Evolutionary conservation across 2,113 vertebrate genomes (phyloP).

Genomic region (Eulacestoma nigropectus): DNA sequence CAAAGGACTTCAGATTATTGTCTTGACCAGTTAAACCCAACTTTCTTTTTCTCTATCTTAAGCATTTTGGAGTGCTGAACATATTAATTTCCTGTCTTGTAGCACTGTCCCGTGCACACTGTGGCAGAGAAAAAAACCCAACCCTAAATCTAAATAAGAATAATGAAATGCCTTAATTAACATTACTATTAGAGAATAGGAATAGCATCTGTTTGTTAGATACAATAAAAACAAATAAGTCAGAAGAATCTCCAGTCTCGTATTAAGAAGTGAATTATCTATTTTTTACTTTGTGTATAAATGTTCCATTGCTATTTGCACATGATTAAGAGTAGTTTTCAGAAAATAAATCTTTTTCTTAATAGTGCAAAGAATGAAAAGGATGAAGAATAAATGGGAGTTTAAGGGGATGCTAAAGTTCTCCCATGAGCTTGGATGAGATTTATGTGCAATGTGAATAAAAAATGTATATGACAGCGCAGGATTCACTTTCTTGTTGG

Average conservation of each 20-base stretch:
- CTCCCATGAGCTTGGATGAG: conserved; percentile 26
- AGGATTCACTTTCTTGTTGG: conserved; percentile 36
- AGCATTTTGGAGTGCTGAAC: background rate
- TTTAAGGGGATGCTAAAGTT: conserved; percentile 44
- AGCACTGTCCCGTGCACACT: background rate
- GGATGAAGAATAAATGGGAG: conserved; percentile 24
- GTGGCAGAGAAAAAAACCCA: background rate
- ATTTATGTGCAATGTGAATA: conserved; percentile 51
- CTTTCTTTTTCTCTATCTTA: background rate
- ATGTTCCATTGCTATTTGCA: conserved; percentile 46
- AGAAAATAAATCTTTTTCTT: conserved; percentile 49
- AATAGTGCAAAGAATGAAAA: conserved; percentile 48
- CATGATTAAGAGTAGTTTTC: conserved; percentile 40
- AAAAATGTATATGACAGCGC: conserved; percentile 18
- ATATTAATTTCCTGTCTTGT: background rate
- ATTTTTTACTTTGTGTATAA: conserved; percentile 38
- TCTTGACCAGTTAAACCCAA: background rate
- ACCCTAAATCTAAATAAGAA: background rate
- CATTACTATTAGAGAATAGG: background rate
- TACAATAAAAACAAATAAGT: conserved; percentile 2
- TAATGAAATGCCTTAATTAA: conserved; percentile 19
- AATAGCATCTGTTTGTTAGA: background rate
- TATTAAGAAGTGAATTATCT: conserved; percentile 24
- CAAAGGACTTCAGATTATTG: background rate
- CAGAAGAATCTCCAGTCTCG: background rate